phyloP scores from a whole-genome alignment of 2,888 invertebrate species.

The Synanthedon vespiformis region DNA sequence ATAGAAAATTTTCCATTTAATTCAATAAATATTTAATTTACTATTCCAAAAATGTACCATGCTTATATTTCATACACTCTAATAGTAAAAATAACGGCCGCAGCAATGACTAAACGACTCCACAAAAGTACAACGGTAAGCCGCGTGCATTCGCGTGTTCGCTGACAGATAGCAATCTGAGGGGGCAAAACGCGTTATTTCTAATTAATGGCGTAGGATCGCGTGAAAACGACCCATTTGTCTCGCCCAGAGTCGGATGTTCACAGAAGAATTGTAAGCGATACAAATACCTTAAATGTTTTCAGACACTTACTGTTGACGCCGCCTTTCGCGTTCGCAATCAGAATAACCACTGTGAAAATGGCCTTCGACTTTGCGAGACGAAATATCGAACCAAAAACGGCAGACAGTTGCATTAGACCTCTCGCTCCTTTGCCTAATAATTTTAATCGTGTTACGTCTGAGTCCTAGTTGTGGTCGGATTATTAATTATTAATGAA shows the following conservation, averaged over 20 bases:
- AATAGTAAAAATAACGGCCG: conserved; percentile 7
- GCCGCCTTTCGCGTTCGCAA: conserved; percentile 14
- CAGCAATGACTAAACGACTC: conserved; percentile 1
- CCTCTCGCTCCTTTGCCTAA: no score
- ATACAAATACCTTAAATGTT: conserved; percentile 61
- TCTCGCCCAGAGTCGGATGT: conserved; percentile 53
- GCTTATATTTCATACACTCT: conserved; percentile 10
- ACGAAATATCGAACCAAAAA: no score
- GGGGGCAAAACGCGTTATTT: conserved; percentile 43
- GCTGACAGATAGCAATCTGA: conserved; percentile 58
- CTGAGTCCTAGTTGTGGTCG: no score
- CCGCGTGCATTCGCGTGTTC: conserved; percentile 46
- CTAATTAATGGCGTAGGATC: conserved; percentile 60
- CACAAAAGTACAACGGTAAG: conserved; percentile 12
- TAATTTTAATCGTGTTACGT: no score
- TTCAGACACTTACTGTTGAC: conserved; percentile 47
- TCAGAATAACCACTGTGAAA: not conserved
- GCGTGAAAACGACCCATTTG: conserved; percentile 59
- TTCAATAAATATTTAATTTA: not conserved
- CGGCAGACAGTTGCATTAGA: no score
- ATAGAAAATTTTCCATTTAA: no score
- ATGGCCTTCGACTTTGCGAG: no score
- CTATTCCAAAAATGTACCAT: not conserved
- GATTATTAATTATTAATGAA: no score
- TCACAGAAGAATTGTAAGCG: conserved; percentile 63